Evolutionary conservation across 2,888 invertebrate genomes (phyloP).

Genomic region (Macrophya alboannulata): DNA sequence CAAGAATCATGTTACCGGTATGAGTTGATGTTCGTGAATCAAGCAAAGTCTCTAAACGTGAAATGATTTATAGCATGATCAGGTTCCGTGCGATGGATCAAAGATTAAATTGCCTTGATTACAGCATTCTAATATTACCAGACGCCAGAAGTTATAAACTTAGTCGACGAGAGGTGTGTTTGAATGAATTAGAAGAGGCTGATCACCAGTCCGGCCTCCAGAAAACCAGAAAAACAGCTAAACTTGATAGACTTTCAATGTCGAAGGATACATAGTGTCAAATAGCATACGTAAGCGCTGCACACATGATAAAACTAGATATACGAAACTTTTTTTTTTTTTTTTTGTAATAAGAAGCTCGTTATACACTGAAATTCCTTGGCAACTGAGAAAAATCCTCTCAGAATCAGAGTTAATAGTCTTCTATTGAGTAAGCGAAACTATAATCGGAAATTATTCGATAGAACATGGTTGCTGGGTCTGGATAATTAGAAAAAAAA

Average conservation of each 20-base stretch:
- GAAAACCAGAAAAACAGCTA: constrained; percentile 31
- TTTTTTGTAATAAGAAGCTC: background rate
- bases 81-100: background rate
- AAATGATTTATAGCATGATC: background rate
- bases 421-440: background rate
- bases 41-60: background rate
- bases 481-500: too few relatives aligned
- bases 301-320: background rate
- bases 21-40: background rate
- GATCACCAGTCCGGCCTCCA: background rate
- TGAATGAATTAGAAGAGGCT: constrained; percentile 12
- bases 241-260: constrained; percentile 33
- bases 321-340: background rate
- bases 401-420: background rate
- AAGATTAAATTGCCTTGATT: constrained; percentile 5
- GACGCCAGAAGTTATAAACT: background rate
- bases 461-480: background rate
- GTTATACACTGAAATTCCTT: background rate
- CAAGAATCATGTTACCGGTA: background rate
- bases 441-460: background rate
- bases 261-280: background rate
- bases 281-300: background rate
- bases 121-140: background rate
- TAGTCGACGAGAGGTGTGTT: background rate
- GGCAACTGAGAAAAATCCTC: background rate